Base-by-base conservation (phyloP, 2,797 vertebrate species). In the Helostoma temminkii region DNA sequence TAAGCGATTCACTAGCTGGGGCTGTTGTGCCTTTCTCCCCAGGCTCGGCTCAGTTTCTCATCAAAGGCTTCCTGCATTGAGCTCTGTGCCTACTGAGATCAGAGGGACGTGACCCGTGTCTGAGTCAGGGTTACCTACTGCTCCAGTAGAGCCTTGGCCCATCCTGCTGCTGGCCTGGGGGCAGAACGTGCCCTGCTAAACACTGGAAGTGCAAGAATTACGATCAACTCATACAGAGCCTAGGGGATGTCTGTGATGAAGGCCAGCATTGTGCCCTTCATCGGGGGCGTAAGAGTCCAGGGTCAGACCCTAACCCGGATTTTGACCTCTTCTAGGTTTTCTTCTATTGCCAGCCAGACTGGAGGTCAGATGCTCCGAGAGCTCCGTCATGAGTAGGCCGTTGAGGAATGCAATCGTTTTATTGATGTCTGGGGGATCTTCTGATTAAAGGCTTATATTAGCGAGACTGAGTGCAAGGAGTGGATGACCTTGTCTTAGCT, bases 31-130 rank as follows among this genome's bases (percentile, higher is more conserved):
- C 70, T 71, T 64, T 76, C 65, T 85, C 82, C 68, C 41, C 52
- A 22, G 66, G 58, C 67, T 71, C 47, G 46, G 54, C 48, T 75
- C 58, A 18, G 66, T 64, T 69, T 74, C 56, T 74, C 84, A 89
- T 93, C 90, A 93, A 92, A 93, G 89, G 65, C 75, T 84, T 86
- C 74, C 83, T 73, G 79, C 42, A 0, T 24, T 43, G 67, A 85
- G 77, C 59, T 69, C 54, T 39, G 43, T 69, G 78, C 81, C 80
- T 49, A 61, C 66, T 71, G 60, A 81, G 81, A 88, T 87, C 84
- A 88, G 83, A 89, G 78, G 74, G 76, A 71, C 54, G 42, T 84
- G 88, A 90, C 88, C 88, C 26, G 2, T 73, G 78, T 87, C 82
- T 59, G 62, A 76, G 75, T 83, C 69, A 25, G 66, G 80, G 87